Percentiles rank a stretch among this genome's conserved stretches.
phyloP scores from a whole-genome alignment of 2,888 invertebrate species.

The Uropetala carovei region DNA sequence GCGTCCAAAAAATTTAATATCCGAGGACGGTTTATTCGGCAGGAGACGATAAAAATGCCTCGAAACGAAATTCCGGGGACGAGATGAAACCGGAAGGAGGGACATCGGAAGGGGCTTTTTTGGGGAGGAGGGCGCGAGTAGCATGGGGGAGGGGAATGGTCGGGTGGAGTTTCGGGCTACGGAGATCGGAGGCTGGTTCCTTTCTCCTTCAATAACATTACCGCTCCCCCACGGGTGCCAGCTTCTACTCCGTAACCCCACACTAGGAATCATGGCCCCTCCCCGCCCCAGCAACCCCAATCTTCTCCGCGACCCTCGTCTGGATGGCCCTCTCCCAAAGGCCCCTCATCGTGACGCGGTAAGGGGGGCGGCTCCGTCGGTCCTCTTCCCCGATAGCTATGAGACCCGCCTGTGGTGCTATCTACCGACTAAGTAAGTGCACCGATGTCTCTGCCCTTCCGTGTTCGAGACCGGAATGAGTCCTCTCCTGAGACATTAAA shows the following conservation, averaged over 20 bases:
- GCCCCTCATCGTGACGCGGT: not conserved
- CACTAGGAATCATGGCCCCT: not conserved
- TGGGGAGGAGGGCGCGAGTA: too few species aligned
- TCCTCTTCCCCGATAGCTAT: not conserved
- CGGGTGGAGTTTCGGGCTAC: not conserved
- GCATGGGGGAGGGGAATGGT: not conserved
- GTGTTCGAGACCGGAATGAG: too few species aligned
- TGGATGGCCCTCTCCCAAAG: not conserved
- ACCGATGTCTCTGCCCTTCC: too few species aligned
- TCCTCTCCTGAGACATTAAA: too few species aligned
- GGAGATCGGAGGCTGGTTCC: not conserved
- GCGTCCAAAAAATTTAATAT: slow-evolving; percentile 48
- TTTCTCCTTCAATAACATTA: too few species aligned
- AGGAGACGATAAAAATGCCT: slow-evolving; percentile 38
- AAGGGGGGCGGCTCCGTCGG: not conserved
- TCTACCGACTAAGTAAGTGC: not conserved
- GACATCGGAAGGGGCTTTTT: not conserved
- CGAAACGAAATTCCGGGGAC: slow-evolving; percentile 41
- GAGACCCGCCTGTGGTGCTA: not conserved
- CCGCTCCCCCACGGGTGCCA: too few species aligned
- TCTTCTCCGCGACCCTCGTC: not conserved
- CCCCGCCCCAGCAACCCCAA: not conserved
- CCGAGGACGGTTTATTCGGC: slow-evolving; percentile 13
- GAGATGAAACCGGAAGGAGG: slow-evolving; percentile 40
- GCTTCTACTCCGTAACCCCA: too few species aligned